Base-by-base conservation (phyloP, 2,888 invertebrate genomes). In the Eupelmus urozonus region DNA sequence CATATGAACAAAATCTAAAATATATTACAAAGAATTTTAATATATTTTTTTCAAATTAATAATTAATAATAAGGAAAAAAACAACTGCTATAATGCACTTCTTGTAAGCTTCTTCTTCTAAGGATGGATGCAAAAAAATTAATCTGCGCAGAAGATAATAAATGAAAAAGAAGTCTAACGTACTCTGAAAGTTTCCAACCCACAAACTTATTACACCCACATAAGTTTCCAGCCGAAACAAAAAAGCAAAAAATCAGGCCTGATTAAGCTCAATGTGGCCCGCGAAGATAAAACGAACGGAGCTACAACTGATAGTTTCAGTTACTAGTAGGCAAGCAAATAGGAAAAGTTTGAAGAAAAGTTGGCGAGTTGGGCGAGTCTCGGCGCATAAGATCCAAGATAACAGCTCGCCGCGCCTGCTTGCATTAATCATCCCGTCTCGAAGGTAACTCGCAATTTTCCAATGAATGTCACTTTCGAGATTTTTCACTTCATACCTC, bases 381-480 rank as follows among this genome's bases (percentile, higher is more conserved):
- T 78, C 66, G 18, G 20, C 66, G 59, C 66, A 53, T 67, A 53
- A 65, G 59, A 60, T 73, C 53, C 67, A 55, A 77, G 77, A 72
- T 72, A 72, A 34, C 25, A 65, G 45, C 3, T 63, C 25, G 25
- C 65, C 49, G 60, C 55, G 69, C 20, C 53, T 55, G 20, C 70
- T 29, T 51, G 55, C 75, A 71, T 79, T 79, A 74, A 79, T 82
- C 82, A 86, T 85, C 79, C 84, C 84, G 84, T 83, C 84, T 78
- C 80, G 81, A 81, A 82, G 77, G 80, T 81, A 82, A 77, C 81
- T 78, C 76, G 82, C 85, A 84, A 86, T 86, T 85, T 85, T 82
- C 85, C 85, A 85, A 86, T 87, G 84, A 86, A 85, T 81, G 83
- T 84, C 82, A 74, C 79, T 78, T 81, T 78, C 69, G 81, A 83